Conservation (phyloP, 2,797 vertebrate genomes). For the Varecia variegata region DNA sequence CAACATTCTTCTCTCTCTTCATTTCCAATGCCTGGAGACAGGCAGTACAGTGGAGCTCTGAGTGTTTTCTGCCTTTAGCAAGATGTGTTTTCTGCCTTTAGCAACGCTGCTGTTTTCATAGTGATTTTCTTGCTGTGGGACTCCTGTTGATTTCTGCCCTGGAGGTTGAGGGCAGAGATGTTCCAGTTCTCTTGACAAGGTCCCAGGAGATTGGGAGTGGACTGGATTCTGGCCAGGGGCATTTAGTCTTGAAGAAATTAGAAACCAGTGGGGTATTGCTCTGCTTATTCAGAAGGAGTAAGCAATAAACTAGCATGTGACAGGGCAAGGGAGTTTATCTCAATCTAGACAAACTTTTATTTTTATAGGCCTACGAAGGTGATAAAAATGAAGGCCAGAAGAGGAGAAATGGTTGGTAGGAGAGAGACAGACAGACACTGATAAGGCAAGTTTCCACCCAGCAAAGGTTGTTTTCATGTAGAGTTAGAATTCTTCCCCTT, state of each 20-base stretch:
- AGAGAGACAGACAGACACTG: neutral
- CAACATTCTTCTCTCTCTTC: slow-evolving; percentile 36
- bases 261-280: slow-evolving; percentile 50
- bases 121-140: slow-evolving; percentile 26
- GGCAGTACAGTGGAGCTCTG: neutral
- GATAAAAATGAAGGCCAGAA: slow-evolving; percentile 15
- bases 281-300: slow-evolving; percentile 55
- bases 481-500: neutral
- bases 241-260: slow-evolving; percentile 68
- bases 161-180: slow-evolving; percentile 60
- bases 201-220: slow-evolving; percentile 49
- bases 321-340: slow-evolving; percentile 40
- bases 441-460: neutral
- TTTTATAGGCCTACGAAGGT: slow-evolving; percentile 32
- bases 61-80: slow-evolving; percentile 39
- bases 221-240: slow-evolving; percentile 64
- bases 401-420: neutral
- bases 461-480: neutral
- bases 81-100: slow-evolving; percentile 38
- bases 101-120: neutral
- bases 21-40: neutral
- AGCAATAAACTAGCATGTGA: slow-evolving; percentile 55
- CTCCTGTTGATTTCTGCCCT: slow-evolving; percentile 57
- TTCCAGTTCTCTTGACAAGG: slow-evolving; percentile 29
- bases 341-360: slow-evolving; percentile 46